Evolutionary conservation across 2,888 invertebrate species (phyloP), one percentile per base, ranked within the genome.

Genomic region (Zaprionus obscuricornis): DNA sequence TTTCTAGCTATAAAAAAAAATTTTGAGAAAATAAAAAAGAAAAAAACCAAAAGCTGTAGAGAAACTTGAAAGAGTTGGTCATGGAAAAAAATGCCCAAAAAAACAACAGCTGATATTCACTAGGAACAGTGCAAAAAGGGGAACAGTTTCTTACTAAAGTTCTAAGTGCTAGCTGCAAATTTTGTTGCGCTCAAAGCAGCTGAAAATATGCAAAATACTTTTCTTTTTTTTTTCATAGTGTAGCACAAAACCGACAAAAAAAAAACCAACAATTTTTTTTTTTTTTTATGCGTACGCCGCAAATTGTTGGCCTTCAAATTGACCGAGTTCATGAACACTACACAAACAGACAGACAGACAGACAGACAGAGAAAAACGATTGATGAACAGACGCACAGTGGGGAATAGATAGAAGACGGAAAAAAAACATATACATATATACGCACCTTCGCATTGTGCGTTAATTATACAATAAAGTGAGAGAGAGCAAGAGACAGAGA

Each of bases 241-340:
- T 66, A 69, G 46, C 33, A 34, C 24, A 43, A 49, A 34, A 14
- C 7, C 20, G 49, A 55, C 55, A 65, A 43, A 66, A 47, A 42
- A 34, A 16, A 34, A 55, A n/a, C n/a, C n/a, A n/a, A n/a, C n/a
- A n/a, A n/a, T n/a, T n/a, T n/a, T n/a, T 7, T 39, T 14, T 20
- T 31, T 59, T 77, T 76, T 68, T 65, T 70, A 70, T 81, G 82
- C 85, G 78, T 77, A 73, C 42, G 65, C 69, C 78, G 75, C 79
- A 77, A 78, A 83, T 66, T 73, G 84, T 75, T 81, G 84, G 78
- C 87, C 86, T 86, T 86, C 87, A 81, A 71, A 66, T 74, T 86
- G 87, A 87, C 84, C 85, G 86, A 86, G 86, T 86, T 87, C 87
- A 86, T 79, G 87, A 87, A 78, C 83, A 67, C 64, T 52, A 59